phyloP scores from a whole-genome alignment of 2,113 vertebrate species.

The Podilymbus podiceps region DNA sequence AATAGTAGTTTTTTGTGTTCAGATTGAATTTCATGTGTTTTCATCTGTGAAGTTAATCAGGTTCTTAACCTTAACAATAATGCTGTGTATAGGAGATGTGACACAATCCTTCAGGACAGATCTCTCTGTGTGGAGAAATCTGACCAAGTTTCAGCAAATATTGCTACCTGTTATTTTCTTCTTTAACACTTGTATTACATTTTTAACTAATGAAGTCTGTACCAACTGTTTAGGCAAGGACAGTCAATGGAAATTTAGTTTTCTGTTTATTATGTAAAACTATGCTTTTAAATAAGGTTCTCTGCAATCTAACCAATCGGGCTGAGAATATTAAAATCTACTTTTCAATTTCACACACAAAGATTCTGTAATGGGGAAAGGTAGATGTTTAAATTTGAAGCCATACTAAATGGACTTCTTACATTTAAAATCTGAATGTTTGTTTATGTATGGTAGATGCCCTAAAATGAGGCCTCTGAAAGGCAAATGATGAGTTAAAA shows the following conservation, averaged over 20 bases:
- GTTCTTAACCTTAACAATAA: neutral
- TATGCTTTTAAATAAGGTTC: conserved; percentile 32
- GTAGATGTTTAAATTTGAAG: conserved; percentile 43
- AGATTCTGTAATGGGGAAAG: conserved; percentile 51
- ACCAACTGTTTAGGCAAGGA: neutral
- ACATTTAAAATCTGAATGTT: conserved; percentile 61
- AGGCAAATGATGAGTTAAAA: conserved; percentile 54
- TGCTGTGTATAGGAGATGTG: neutral
- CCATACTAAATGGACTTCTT: conserved; percentile 33
- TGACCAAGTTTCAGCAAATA: neutral
- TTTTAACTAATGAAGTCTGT: neutral
- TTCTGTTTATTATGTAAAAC: neutral
- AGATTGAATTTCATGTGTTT: neutral
- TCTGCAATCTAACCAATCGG: neutral
- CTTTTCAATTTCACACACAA: conserved; percentile 68
- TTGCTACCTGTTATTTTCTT: neutral
- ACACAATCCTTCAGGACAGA: neutral
- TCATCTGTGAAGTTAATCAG: neutral
- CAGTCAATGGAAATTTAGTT: neutral
- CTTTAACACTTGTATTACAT: neutral
- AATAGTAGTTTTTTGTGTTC: neutral
- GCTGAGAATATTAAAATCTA: conserved; percentile 55
- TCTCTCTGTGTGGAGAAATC: neutral
- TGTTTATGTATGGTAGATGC: conserved; percentile 36
- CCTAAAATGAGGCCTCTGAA: conserved; percentile 46